These are phyloP conservation scores for Octodonta nipae DNA, from an alignment of 2,888 invertebrate species.

Conservation along the genomic window DNA sequence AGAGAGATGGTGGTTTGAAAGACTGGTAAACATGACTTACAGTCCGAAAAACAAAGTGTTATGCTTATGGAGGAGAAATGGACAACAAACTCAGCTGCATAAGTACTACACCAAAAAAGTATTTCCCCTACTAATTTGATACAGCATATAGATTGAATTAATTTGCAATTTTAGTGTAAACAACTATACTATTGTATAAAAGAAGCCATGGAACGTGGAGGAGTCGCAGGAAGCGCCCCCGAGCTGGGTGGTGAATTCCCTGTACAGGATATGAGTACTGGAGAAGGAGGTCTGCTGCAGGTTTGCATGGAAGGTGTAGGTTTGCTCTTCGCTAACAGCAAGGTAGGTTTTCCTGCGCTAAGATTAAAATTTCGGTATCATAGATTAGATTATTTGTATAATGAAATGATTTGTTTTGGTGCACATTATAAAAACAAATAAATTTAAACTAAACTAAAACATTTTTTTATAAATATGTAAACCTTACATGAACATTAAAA, in stretches of 20 bases:
- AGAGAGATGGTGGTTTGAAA: constrained; percentile 98
- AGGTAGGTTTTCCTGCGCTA: constrained; percentile 72
- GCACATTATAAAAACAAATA: not conserved
- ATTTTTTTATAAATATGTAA: too few species aligned
- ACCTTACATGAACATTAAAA: too few species aligned
- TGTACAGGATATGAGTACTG: constrained; percentile 91
- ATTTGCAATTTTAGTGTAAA: constrained; percentile 61
- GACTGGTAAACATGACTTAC: constrained; percentile 98
- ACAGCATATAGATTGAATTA: constrained; percentile 3
- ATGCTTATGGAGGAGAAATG: constrained; percentile 92
- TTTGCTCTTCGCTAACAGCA: constrained; percentile 96
- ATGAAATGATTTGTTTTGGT: too few species aligned
- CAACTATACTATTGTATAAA: constrained; percentile 97
- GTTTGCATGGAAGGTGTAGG: constrained; percentile 99
- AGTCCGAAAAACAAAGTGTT: constrained; percentile 95
- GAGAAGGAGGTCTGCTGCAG: constrained; percentile 92
- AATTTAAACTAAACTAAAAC: too few species aligned
- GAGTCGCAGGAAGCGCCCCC: constrained; percentile 51
- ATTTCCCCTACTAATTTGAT: constrained; percentile 10
- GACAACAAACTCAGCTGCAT: constrained; percentile 86
- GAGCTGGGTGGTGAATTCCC: constrained; percentile 94
- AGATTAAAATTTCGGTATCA: constrained; percentile 4
- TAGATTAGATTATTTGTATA: constrained; percentile 3
- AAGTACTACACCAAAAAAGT: constrained; percentile 99
- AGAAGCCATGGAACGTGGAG: constrained; percentile 91